Evolutionary conservation across 2,888 invertebrate genomes (phyloP).

Genomic region (Unio pictorum): DNA sequence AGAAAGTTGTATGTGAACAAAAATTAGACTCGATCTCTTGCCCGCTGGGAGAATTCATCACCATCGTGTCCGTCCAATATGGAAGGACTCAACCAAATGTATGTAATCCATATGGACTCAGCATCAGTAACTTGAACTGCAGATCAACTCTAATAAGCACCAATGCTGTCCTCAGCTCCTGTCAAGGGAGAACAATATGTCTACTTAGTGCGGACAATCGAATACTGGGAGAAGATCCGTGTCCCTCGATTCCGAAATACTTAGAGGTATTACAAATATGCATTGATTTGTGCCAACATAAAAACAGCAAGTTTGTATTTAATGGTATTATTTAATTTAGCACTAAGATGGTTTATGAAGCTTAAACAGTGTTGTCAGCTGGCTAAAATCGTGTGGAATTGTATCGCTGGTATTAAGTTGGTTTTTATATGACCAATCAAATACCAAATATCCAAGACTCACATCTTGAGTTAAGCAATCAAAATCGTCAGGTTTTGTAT

Average conservation of each 20-base stretch:
- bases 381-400: too few relatives aligned
- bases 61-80: conserved; percentile 38
- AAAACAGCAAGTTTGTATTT: too few relatives aligned
- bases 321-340: too few relatives aligned
- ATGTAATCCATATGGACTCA: conserved; percentile 20
- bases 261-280: conserved; percentile 12
- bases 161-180: conserved; percentile 15
- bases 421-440: too few relatives aligned
- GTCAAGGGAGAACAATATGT: conserved; percentile 27
- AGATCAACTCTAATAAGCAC: conserved; percentile 21
- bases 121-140: conserved; percentile 23
- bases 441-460: too few relatives aligned
- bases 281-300: too few relatives aligned
- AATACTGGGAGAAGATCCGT: conserved; percentile 40
- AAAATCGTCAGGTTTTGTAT: too few relatives aligned
- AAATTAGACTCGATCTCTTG: conserved; percentile 23
- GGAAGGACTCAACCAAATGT: conserved; percentile 35
- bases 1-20: conserved; percentile 21
- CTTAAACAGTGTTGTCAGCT: too few relatives aligned
- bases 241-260: conserved; percentile 36
- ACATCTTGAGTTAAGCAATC: too few relatives aligned
- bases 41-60: conserved; percentile 18
- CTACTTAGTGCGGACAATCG: conserved; percentile 20
- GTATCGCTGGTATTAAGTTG: too few relatives aligned
- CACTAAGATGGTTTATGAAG: too few relatives aligned